These are phyloP conservation scores for Taenaris catops DNA, from an alignment of 2,888 invertebrate genomes.

Conservation along the genomic window DNA sequence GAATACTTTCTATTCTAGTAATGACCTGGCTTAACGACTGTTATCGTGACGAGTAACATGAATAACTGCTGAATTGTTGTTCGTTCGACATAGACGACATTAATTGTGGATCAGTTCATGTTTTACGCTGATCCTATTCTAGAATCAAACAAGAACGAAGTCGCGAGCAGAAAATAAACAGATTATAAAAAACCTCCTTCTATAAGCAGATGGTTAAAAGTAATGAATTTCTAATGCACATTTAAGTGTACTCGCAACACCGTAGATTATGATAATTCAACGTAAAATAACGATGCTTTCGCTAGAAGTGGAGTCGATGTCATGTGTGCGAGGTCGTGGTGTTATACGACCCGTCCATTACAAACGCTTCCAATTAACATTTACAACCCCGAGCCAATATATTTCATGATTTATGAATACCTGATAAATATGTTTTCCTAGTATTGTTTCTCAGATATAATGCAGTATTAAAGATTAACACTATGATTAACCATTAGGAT, in stretches of 20 bases:
- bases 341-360: conserved; percentile 27
- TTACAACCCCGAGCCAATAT: conserved; percentile 36
- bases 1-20: no score
- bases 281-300: conserved; percentile 36
- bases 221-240: conserved; percentile 23
- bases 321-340: conserved; percentile 19
- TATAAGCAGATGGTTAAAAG: conserved; percentile 16
- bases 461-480: no score
- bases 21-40: no score
- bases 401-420: conserved; percentile 18
- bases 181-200: neutral
- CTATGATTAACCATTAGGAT: no score
- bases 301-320: conserved; percentile 25
- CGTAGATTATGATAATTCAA: conserved; percentile 28
- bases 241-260: conserved; percentile 22
- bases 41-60: no score
- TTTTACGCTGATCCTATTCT: no score
- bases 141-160: no score
- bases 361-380: conserved; percentile 46
- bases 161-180: no score
- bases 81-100: no score
- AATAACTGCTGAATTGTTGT: no score
- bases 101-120: no score
- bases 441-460: neutral
- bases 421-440: conserved; percentile 7